phyloP scores from a whole-genome alignment of 2,113 vertebrate genomes.

The Chaetorhynchus papuensis region DNA sequence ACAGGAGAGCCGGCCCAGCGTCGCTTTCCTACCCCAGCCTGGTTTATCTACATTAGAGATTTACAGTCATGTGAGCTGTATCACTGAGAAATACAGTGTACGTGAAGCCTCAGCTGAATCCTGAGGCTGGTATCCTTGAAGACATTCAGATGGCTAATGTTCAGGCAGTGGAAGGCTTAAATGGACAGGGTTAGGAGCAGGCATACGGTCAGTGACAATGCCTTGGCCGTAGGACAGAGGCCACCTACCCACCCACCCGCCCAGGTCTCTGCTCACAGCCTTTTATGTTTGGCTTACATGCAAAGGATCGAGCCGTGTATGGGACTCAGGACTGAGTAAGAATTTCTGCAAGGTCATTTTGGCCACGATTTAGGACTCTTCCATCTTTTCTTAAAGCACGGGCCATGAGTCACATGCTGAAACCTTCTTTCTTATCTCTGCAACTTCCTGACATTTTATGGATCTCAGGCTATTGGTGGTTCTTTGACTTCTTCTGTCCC shows the following conservation, averaged over 20 bases:
- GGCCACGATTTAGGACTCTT: neutral
- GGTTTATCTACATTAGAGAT: neutral
- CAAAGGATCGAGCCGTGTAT: neutral
- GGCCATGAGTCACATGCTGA: neutral
- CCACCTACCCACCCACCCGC: neutral
- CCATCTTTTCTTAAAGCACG: neutral
- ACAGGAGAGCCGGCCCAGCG: neutral
- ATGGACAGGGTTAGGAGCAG: neutral
- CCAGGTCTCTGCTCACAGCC: neutral
- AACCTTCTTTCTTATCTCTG: neutral
- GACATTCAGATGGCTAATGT: neutral
- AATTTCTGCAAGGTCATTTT: neutral
- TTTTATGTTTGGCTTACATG: neutral
- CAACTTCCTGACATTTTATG: neutral
- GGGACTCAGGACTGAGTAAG: neutral
- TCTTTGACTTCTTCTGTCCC: neutral
- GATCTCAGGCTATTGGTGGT: neutral
- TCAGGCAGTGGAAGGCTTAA: neutral
- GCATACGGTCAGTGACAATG: neutral
- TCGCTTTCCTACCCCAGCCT: neutral
- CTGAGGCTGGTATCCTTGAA: neutral
- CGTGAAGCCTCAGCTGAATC: neutral
- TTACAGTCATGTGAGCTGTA: rapidly evolving
- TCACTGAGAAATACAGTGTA: neutral
- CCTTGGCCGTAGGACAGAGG: neutral